A percentile compares a stretch with the other conserved stretches of the same genome.
Evolutionary conservation across 23 tunicate genomes (phyloP).

Genomic region (Clavelina lepadiformis): DNA sequence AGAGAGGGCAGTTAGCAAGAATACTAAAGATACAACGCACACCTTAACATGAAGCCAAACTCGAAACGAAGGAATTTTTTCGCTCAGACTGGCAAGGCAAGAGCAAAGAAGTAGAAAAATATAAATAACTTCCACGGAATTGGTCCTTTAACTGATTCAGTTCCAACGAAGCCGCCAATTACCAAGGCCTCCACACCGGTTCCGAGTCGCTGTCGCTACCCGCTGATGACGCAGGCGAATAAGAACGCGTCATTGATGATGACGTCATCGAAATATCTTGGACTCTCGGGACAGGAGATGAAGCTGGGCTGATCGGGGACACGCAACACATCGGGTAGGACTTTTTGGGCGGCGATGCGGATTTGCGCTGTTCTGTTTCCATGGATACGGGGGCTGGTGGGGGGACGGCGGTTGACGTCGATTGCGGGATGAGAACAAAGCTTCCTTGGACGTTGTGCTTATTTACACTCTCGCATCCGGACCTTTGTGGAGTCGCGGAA

Average conservation of each 20-base stretch:
- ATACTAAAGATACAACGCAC: too few species aligned
- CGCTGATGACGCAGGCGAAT: constrained; percentile 15
- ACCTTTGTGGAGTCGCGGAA: constrained; percentile 25
- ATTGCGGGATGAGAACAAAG: constrained; percentile 14
- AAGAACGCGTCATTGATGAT: constrained; percentile 10
- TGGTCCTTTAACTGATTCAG: too few species aligned
- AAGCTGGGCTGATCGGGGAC: constrained; percentile 5
- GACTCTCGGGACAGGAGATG: constrained; percentile 3
- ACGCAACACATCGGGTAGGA: not conserved
- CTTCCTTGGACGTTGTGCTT: not conserved
- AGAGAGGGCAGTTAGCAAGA: too few species aligned
- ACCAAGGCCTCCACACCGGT: constrained; percentile 74
- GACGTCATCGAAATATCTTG: not conserved
- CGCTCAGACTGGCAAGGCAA: too few species aligned
- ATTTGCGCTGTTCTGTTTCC: too few species aligned
- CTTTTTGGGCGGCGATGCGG: not conserved
- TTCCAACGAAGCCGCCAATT: too few species aligned
- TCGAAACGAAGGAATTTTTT: too few species aligned
- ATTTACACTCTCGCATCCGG: not conserved
- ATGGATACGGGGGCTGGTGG: not conserved
- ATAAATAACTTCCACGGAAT: too few species aligned
- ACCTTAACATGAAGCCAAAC: too few species aligned
- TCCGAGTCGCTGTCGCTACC: constrained; percentile 57
- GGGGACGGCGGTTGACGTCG: not conserved
- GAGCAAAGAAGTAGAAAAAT: too few species aligned